Evolutionary conservation across 2,888 invertebrate species (phyloP).

Genomic region (Polydrusus cervinus): DNA sequence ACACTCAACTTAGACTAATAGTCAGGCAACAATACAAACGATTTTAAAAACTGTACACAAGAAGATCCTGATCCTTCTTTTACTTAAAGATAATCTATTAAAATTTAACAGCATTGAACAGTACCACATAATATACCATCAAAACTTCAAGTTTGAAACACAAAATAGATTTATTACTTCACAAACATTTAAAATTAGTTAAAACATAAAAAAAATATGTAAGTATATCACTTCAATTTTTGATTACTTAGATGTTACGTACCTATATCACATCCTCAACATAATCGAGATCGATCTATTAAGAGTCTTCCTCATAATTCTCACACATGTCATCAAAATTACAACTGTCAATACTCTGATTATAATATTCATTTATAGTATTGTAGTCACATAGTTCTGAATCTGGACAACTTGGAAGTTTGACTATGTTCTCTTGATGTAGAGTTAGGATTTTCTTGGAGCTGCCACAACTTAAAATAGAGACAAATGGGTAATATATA

Average conservation of each 20-base stretch:
- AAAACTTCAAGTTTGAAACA: neutral
- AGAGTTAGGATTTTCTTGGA: constrained; percentile 77
- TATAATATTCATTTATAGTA: constrained; percentile 75
- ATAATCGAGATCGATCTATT: neutral
- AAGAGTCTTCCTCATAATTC: neutral
- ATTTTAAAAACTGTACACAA: too few species aligned
- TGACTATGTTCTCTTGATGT: constrained; percentile 83
- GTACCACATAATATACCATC: too few species aligned
- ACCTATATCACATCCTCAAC: too few species aligned
- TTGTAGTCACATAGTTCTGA: constrained; percentile 79
- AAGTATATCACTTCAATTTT: constrained; percentile 29
- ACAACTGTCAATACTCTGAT: constrained; percentile 78
- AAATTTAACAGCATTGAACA: too few species aligned
- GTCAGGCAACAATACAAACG: too few species aligned
- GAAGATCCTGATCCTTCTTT: too few species aligned
- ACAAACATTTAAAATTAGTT: constrained; percentile 15
- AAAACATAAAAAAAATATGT: constrained; percentile 16
- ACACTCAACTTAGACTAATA: too few species aligned
- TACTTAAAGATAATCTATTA: too few species aligned
- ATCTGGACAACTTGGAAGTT: constrained; percentile 79
- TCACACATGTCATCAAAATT: constrained; percentile 80
- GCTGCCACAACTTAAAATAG: constrained; percentile 65
- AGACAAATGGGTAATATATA: too few species aligned
- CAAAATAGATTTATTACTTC: neutral
- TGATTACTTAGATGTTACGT: constrained; percentile 2